Conservation (phyloP, 1,140 invertebrate genomes). For the Psix sp. region DNA sequence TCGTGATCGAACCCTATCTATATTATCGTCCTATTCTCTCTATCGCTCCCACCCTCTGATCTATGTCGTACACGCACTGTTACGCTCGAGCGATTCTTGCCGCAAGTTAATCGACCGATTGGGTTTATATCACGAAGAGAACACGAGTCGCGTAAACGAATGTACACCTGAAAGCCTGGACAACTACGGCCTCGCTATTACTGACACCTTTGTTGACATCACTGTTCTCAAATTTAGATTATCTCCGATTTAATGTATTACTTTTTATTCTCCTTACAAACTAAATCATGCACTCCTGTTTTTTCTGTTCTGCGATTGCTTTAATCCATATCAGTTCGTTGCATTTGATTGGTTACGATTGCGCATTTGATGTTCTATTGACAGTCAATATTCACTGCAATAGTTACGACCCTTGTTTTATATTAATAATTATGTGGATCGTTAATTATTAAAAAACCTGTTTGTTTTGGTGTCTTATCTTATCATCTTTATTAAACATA, state of each 20-base stretch:
- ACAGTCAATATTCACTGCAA: too few relatives aligned
- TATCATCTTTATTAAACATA: slow-evolving; percentile 12
- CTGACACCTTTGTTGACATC: slow-evolving; percentile 50
- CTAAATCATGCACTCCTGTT: background rate
- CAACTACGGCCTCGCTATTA: slow-evolving; percentile 33
- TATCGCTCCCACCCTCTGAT: slow-evolving; percentile 38
- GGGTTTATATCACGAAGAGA: slow-evolving; percentile 61
- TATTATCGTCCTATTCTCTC: slow-evolving; percentile 53
- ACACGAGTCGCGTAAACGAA: slow-evolving; percentile 60
- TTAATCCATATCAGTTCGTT: background rate
- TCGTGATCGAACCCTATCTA: slow-evolving; percentile 51
- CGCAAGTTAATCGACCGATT: slow-evolving; percentile 67
- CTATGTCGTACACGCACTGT: slow-evolving; percentile 60
- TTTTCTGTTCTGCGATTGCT: background rate
- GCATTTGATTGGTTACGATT: too few relatives aligned
- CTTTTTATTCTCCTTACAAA: slow-evolving; percentile 18
- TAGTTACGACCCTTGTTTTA: too few relatives aligned
- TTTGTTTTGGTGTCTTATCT: too few relatives aligned
- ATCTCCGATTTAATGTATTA: slow-evolving; percentile 26
- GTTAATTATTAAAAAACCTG: too few relatives aligned
- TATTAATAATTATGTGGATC: too few relatives aligned
- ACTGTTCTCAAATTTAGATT: slow-evolving; percentile 46
- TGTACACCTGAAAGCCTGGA: slow-evolving; percentile 41
- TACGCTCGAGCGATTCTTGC: slow-evolving; percentile 62
- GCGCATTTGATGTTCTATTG: too few relatives aligned